Evolutionary conservation across 2,888 invertebrate species (phyloP), one percentile per base, ranked within the genome.

Genomic region (Rotaria macrura): DNA sequence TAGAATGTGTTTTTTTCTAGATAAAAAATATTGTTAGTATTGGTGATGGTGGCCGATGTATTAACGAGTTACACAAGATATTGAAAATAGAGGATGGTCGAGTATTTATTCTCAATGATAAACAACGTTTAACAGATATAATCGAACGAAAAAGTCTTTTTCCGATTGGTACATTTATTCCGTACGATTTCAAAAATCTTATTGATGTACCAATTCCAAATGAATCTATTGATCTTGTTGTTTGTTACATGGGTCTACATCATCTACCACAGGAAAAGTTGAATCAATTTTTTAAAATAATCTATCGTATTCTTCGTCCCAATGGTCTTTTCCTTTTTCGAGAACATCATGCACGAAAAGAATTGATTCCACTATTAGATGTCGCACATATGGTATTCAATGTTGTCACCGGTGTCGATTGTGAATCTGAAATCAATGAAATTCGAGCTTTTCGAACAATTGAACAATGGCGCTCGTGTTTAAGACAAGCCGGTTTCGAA

Each of bases 191-290:
- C 25, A 38, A 25, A 25, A n/a, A 40, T 14, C 38, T 79, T 10
- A n/a, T 12, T 4, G 79, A 79, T 43, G 14, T 79, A 20, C 79
- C 79, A 25, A 79, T 79, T 43, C 79, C 79, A 79, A 79, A 43
- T 43, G 79, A 79, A 43, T 79, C 79, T 5, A 43, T 43, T 79
- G 79, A 79, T 79, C 40, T 79, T 43, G 79, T 79, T 79, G 43
- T 43, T 79, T 79, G 79, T n/a, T 79, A 79, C 43, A 79, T 79
- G 79, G 79, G 79, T 40, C n/a, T 79, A 43, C 79, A 79, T 79
- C 79, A 79, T 79, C 43, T 79, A 79, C 43, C 79, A 43, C 79
- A 79, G 43, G n/a, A 79, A 2, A 25, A 79, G 43, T 25, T 79
- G 2, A 14, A 79, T 10, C 9, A 43, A n/a, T 79, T 38, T 79